Percentiles rank a stretch among this genome's conserved stretches.
These are phyloP conservation scores for Melieria picta DNA, from an alignment of 2,888 invertebrate genomes.

Conservation along the genomic window DNA sequence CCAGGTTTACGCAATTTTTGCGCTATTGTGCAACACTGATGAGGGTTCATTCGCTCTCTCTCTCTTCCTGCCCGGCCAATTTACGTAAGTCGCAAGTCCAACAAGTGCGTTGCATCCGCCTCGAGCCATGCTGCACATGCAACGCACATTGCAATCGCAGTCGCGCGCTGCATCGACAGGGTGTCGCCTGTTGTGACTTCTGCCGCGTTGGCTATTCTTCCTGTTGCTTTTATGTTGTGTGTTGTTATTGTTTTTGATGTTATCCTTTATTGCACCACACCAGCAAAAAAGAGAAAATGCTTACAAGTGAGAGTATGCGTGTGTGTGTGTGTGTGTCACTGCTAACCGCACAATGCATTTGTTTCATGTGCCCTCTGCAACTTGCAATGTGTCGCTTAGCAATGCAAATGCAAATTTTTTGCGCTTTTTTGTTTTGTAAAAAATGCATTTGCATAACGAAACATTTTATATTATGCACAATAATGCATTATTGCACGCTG, in stretches of 20 bases:
- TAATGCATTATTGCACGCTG: constrained; percentile 9
- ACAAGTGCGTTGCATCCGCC: constrained; percentile 43
- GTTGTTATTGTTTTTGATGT: constrained; percentile 21
- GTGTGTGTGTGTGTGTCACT: neutral
- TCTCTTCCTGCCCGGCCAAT: constrained; percentile 4
- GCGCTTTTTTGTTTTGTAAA: neutral
- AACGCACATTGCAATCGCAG: constrained; percentile 20
- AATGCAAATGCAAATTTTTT: constrained; percentile 15
- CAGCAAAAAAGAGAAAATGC: too few relatives aligned
- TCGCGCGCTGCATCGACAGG: neutral
- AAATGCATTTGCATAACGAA: constrained; percentile 21
- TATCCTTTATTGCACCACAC: constrained; percentile 10
- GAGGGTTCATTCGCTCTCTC: constrained; percentile 11
- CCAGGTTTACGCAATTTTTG: constrained; percentile 43
- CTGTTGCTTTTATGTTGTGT: constrained; percentile 32
- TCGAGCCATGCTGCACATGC: constrained; percentile 11
- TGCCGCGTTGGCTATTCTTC: constrained; percentile 41
- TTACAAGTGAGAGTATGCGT: neutral
- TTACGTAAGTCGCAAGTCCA: constrained; percentile 19
- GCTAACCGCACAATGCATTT: neutral
- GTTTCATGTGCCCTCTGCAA: neutral
- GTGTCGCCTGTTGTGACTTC: constrained; percentile 31
- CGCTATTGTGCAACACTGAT: constrained; percentile 36
- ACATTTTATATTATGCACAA: constrained; percentile 2
- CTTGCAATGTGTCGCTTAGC: neutral